Conservation (phyloP, 2,797 vertebrate species). For the Siniperca scherzeri region DNA sequence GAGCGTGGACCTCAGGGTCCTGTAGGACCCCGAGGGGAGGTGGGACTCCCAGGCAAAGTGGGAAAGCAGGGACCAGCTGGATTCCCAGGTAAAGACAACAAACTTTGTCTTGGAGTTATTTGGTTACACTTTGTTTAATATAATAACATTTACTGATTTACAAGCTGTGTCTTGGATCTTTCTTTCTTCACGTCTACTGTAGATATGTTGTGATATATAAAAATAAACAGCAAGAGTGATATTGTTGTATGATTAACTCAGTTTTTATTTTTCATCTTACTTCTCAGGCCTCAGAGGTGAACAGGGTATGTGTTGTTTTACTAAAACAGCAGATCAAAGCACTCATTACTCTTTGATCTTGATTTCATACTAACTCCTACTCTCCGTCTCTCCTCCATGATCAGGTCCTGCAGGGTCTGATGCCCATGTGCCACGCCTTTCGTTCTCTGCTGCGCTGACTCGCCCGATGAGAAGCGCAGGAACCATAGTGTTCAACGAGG, state of each 20-base stretch:
- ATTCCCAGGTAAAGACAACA: constrained; percentile 84
- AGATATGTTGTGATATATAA: not conserved
- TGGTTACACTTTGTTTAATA: not conserved
- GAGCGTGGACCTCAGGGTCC: constrained; percentile 75
- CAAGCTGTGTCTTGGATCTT: constrained; percentile 11
- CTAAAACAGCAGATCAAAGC: constrained; percentile 47
- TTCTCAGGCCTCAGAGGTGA: constrained; percentile 88
- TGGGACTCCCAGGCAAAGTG: constrained; percentile 82
- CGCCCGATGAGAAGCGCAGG: constrained; percentile 84
- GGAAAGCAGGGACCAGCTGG: constrained; percentile 84
- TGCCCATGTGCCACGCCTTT: constrained; percentile 85
- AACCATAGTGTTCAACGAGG: constrained; percentile 91
- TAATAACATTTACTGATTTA: constrained; percentile 8
- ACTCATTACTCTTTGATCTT: constrained; percentile 22
- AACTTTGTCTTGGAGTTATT: not conserved
- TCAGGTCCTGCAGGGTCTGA: constrained; percentile 88
- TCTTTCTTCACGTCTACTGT: not conserved
- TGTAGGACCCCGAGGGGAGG: constrained; percentile 83
- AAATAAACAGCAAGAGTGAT: not conserved
- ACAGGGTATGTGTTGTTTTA: constrained; percentile 83
- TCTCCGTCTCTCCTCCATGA: not conserved
- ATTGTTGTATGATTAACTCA: constrained; percentile 29
- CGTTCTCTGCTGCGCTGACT: constrained; percentile 93
- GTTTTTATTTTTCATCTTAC: constrained; percentile 46
- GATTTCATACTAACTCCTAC: constrained; percentile 12